phyloP scores from a whole-genome alignment of 2,113 vertebrate species.

The Phylloscopus whistleri region DNA sequence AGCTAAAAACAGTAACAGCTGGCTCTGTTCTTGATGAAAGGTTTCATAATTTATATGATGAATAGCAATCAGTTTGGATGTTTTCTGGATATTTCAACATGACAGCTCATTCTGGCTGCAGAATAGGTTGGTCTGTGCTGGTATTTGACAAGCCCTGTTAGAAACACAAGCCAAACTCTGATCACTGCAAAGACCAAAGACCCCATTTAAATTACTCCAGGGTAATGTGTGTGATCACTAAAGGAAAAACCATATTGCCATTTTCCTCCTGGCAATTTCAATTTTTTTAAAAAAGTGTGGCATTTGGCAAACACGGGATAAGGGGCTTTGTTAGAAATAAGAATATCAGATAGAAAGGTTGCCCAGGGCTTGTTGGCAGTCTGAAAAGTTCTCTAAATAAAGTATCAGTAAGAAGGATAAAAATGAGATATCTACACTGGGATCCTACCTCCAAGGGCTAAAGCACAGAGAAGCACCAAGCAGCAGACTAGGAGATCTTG shows the following conservation, averaged over 20 bases:
- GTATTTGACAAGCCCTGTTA: not conserved
- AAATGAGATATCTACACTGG: not conserved
- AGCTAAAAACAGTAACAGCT: not conserved
- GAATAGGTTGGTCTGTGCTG: not conserved
- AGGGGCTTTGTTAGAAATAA: not conserved
- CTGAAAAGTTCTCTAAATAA: not conserved
- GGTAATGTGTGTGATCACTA: not conserved
- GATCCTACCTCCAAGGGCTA: not conserved
- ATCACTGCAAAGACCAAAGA: not conserved
- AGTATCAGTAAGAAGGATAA: not conserved
- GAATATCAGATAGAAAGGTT: not conserved
- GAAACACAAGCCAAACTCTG: not conserved
- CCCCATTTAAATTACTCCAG: rapidly evolving
- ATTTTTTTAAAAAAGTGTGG: not conserved
- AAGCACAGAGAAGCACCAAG: not conserved
- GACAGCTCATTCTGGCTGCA: not conserved
- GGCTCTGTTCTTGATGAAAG: not conserved
- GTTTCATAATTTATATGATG: conserved; percentile 1
- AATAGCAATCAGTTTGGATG: not conserved
- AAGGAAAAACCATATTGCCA: not conserved
- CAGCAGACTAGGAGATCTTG: not conserved
- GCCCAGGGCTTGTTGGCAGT: not conserved
- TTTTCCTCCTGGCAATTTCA: not conserved
- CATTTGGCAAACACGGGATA: not conserved
- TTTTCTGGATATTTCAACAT: conserved; percentile 7